These are phyloP conservation scores for Anabas testudineus DNA, from an alignment of 2,797 vertebrate species.

Conservation along the genomic window DNA sequence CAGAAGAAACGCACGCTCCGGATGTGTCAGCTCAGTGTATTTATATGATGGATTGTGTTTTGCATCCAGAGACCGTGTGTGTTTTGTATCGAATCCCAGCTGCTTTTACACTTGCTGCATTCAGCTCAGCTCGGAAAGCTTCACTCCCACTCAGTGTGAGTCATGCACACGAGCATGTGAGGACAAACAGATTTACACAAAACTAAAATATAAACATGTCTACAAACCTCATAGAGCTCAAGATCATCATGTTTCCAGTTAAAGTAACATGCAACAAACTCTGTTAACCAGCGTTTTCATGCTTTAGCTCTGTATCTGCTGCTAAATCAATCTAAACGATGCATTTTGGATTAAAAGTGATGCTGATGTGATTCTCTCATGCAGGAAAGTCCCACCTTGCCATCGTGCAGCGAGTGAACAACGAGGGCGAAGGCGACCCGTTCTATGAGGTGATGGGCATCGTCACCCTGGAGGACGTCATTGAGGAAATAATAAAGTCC, in stretches of 20 bases:
- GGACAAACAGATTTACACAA: background rate
- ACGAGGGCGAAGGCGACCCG: constrained; percentile 95
- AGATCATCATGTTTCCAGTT: too few species aligned
- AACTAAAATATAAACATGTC: too few species aligned
- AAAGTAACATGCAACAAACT: too few species aligned
- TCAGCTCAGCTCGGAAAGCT: constrained; percentile 23
- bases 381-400: constrained; percentile 96
- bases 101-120: constrained; percentile 35
- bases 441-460: constrained; percentile 99
- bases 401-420: constrained; percentile 96
- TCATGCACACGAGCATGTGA: constrained; percentile 9
- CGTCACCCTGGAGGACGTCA: constrained; percentile 96
- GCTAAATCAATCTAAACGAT: too few species aligned
- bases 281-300: too few species aligned
- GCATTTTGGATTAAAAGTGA: too few species aligned
- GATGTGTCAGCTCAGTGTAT: background rate
- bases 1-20: background rate
- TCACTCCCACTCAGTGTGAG: constrained; percentile 26
- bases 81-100: constrained; percentile 12
- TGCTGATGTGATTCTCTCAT: background rate
- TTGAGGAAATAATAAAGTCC: constrained; percentile 98
- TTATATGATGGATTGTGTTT: constrained; percentile 19
- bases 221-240: too few species aligned
- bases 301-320: background rate
- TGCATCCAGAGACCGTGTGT: background rate